Evolutionary conservation across 2,888 invertebrate genomes (phyloP), one percentile per base, ranked within the genome.

Genomic region (Eupithecia subfuscata): DNA sequence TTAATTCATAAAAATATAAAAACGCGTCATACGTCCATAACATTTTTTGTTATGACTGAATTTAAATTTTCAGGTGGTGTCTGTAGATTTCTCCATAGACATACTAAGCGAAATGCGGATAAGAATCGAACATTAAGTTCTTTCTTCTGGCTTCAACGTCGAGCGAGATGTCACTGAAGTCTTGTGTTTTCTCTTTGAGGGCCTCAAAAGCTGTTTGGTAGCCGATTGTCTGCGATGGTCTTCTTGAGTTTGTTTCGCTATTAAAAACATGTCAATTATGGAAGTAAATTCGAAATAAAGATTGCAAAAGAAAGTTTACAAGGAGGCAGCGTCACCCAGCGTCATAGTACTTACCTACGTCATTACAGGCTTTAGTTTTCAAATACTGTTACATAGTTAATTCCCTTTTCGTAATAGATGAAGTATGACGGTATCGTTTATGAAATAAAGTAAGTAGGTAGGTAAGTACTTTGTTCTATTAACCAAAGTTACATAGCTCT

Each of bases 1-100:
- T 73, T 78, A 77, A 79, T 79, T 78, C 77, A 81, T 69, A 18
- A 73, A 75, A 68, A 67, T 72, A 72, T 72, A 73, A 60, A 73
- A 74, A 60, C 75, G 63, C 64, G 70, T 67, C 64, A 71, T 37
- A 72, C 77, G 77, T 79, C 75, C 80, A 56, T 56, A 56, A 22
- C 5, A n/a, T 18, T 40, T 67, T 67, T 67, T 64, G 34, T 34
- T 67, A 18, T n/a, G 37, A 40, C 65, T 40, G 65, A n/a, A 40
- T 67, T 34, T 16, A 9, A 34, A 65, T 65, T 65, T 65, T 65
- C 65, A 65, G 11, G 37, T 56, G 22, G n/a, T 52, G 56, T 56
- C 56, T 22, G 56, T 56, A 22, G 22, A 22, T 56, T 25, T 37
- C 14, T 67, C 40, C 65, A 67, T 67, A 67, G 65, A 40, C 4